phyloP scores from a whole-genome alignment of 2,113 vertebrate species.

The Nesospiza acunhae region DNA sequence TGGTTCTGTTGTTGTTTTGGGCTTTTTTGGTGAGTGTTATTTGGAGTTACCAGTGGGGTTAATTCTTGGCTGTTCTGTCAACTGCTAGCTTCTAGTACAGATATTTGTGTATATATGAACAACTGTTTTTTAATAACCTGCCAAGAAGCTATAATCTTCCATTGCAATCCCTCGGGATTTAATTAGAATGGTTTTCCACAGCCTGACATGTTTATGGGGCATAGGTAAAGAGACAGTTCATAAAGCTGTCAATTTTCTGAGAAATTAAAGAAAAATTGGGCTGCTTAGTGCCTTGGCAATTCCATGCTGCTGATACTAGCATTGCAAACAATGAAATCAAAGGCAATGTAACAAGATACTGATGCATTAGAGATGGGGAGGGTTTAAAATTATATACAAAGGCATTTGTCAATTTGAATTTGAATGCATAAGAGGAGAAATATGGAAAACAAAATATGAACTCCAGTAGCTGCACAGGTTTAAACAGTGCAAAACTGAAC shows the following conservation, averaged over 20 bases:
- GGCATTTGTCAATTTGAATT: slow-evolving; percentile 80
- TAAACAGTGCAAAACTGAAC: slow-evolving; percentile 10
- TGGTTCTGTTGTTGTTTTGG: not conserved
- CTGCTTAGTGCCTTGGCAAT: slow-evolving; percentile 81
- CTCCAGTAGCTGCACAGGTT: slow-evolving; percentile 25
- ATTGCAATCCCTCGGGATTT: slow-evolving; percentile 78
- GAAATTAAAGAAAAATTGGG: slow-evolving; percentile 87
- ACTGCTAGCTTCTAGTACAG: slow-evolving; percentile 71
- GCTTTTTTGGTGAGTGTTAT: not conserved
- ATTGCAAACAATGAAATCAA: slow-evolving; percentile 80
- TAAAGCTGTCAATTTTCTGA: slow-evolving; percentile 87
- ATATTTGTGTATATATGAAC: slow-evolving; percentile 83
- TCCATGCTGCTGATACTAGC: slow-evolving; percentile 74
- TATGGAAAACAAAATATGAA: slow-evolving; percentile 53
- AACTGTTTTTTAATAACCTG: slow-evolving; percentile 88
- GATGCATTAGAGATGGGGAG: slow-evolving; percentile 77
- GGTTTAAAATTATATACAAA: slow-evolving; percentile 80
- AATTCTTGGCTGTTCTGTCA: slow-evolving; percentile 76
- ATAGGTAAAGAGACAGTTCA: slow-evolving; percentile 88
- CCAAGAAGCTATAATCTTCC: slow-evolving; percentile 83
- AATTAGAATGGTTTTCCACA: slow-evolving; percentile 84
- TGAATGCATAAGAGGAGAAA: slow-evolving; percentile 73
- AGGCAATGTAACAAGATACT: slow-evolving; percentile 79
- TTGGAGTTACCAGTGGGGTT: slow-evolving; percentile 67
- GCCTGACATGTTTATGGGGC: slow-evolving; percentile 85